These are phyloP conservation scores for Acrobasis consociella DNA, from an alignment of 2,888 invertebrate species.

Conservation along the genomic window DNA sequence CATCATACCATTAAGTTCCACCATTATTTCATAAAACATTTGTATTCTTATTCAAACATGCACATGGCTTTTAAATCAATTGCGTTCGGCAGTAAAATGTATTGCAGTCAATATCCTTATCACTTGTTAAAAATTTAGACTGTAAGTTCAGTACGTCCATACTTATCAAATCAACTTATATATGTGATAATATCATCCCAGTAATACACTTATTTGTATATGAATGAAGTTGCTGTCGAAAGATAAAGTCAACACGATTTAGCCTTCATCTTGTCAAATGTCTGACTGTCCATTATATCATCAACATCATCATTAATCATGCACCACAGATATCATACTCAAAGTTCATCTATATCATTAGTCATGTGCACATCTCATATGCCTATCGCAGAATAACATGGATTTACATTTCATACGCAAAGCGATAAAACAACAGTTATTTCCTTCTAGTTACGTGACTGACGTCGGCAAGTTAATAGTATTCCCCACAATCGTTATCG, in stretches of 20 bases:
- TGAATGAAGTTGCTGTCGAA: slow-evolving; percentile 8
- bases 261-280: slow-evolving; percentile 12
- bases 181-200: background rate
- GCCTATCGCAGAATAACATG: slow-evolving; percentile 1
- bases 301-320: slow-evolving; percentile 5
- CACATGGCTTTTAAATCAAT: slow-evolving; percentile 27
- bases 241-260: background rate
- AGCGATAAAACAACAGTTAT: slow-evolving; percentile 38
- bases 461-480: slow-evolving; percentile 32
- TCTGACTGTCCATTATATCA: slow-evolving; percentile 1
- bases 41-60: slow-evolving; percentile 21
- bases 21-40: slow-evolving; percentile 26
- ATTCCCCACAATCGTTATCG: slow-evolving; percentile 33
- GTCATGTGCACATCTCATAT: slow-evolving; percentile 1
- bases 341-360: slow-evolving; percentile 14
- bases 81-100: slow-evolving; percentile 28
- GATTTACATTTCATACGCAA: slow-evolving; percentile 25
- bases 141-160: slow-evolving; percentile 1
- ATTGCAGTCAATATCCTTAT: slow-evolving; percentile 4
- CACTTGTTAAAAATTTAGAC: slow-evolving; percentile 1
- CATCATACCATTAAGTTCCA: slow-evolving; percentile 51
- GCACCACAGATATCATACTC: slow-evolving; percentile 12
- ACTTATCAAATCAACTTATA: background rate
- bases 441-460: slow-evolving; percentile 36
- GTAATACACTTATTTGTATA: background rate